These are phyloP conservation scores for Hiodon alosoides DNA, from an alignment of 2,113 vertebrate species.

Conservation along the genomic window DNA sequence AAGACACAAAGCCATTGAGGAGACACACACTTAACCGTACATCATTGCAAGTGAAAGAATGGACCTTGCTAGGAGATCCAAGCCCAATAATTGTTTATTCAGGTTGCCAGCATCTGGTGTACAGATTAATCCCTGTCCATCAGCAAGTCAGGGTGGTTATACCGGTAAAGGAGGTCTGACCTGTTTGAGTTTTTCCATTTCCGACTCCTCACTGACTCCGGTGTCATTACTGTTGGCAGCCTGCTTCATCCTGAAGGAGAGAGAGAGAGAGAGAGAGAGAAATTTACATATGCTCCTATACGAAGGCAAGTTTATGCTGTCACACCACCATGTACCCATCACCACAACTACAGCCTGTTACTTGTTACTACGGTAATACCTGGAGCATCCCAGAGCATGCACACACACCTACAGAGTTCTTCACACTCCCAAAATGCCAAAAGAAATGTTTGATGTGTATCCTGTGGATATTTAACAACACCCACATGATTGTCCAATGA, in stretches of 20 bases:
- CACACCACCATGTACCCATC: background rate
- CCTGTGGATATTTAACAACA: background rate
- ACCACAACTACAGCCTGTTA: conserved; percentile 6
- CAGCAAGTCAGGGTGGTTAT: background rate
- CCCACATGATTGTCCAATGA: too few species aligned
- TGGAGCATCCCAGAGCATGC: conserved; percentile 7
- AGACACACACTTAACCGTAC: background rate
- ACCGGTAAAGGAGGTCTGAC: conserved; percentile 45
- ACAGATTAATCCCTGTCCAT: background rate
- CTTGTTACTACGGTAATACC: conserved; percentile 20
- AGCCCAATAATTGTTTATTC: too few species aligned
- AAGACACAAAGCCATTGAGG: background rate
- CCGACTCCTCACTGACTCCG: conserved; percentile 63
- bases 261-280: conserved; percentile 15
- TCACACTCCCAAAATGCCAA: background rate
- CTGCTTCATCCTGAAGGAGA: conserved; percentile 63
- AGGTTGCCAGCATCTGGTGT: too few species aligned
- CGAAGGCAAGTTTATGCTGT: background rate
- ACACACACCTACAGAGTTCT: conserved; percentile 2
- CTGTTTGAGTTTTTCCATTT: conserved; percentile 84
- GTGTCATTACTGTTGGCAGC: conserved; percentile 53
- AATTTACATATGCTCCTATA: background rate
- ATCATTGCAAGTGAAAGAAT: background rate
- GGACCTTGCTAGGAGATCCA: too few species aligned
- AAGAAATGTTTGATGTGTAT: conserved; percentile 3